These are phyloP conservation scores for Ovibos moschatus DNA, from an alignment of 2,113 vertebrate species.

Conservation along the genomic window DNA sequence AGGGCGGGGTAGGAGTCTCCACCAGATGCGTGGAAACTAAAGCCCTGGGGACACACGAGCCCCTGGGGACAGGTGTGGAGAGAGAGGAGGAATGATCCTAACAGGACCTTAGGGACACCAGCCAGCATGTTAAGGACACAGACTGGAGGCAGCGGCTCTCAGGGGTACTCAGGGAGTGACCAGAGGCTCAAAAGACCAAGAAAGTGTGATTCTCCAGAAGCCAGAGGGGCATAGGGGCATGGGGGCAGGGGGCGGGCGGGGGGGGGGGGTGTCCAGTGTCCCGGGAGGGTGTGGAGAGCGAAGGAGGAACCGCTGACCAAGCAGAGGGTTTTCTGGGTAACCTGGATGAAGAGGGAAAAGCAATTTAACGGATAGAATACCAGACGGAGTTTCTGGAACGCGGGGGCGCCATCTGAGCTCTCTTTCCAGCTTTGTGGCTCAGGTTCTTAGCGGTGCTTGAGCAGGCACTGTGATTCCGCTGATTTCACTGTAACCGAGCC, in stretches of 20 bases:
- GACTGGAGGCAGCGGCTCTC: background rate
- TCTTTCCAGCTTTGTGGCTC: background rate
- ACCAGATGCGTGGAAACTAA: rapidly evolving
- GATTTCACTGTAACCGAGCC: background rate
- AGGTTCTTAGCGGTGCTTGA: too few relatives aligned
- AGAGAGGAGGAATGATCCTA: background rate
- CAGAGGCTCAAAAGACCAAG: background rate
- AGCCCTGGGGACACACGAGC: background rate
- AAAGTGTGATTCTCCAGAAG: background rate
- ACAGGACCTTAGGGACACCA: background rate
- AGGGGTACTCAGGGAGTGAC: background rate
- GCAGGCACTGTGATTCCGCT: background rate
- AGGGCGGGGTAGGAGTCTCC: background rate
- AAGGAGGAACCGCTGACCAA: background rate
- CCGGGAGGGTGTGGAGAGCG: too few relatives aligned
- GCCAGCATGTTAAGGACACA: background rate
- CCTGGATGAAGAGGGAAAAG: background rate
- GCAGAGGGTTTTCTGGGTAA: background rate
- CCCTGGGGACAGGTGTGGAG: too few relatives aligned
- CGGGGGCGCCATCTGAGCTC: background rate
- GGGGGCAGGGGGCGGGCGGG: too few relatives aligned
- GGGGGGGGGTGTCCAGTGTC: background rate
- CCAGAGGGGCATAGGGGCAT: background rate
- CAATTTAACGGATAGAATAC: background rate
- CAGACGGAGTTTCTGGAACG: background rate